Evolutionary conservation across 2,797 vertebrate species (phyloP).

Genomic region (Cephalopachus bancanus): DNA sequence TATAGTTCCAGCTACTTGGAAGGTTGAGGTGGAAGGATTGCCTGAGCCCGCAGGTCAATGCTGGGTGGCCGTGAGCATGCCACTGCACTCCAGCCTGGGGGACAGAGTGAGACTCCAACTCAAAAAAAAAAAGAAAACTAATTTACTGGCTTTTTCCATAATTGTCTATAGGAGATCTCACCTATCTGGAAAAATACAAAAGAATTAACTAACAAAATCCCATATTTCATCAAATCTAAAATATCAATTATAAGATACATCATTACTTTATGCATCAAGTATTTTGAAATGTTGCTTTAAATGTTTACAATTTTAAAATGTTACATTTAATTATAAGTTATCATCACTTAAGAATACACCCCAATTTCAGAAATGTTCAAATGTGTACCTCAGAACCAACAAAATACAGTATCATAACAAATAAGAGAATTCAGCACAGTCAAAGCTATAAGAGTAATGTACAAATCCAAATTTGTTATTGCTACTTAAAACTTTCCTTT

Average conservation of each 20-base stretch:
- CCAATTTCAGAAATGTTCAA: slow-evolving; percentile 14
- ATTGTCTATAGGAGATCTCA: neutral
- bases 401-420: neutral
- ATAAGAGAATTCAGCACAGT: neutral
- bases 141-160: slow-evolving; percentile 3
- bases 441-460: neutral
- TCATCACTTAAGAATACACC: neutral
- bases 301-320: slow-evolving; percentile 5
- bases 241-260: neutral
- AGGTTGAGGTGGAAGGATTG: too few relatives aligned
- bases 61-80: too few relatives aligned
- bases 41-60: too few relatives aligned
- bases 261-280: neutral
- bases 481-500: neutral
- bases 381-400: neutral
- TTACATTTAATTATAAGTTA: slow-evolving; percentile 1
- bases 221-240: slow-evolving; percentile 46
- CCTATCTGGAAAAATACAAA: slow-evolving; percentile 22
- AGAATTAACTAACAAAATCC: slow-evolving; percentile 24
- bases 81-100: too few relatives aligned
- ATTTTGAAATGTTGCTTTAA: slow-evolving; percentile 22
- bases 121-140: slow-evolving; percentile 19
- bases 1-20: too few relatives aligned
- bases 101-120: neutral
- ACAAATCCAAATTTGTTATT: neutral